Evolutionary conservation across 2,113 vertebrate genomes (phyloP).

Genomic region (Calyptommatus sinebrachiatus): DNA sequence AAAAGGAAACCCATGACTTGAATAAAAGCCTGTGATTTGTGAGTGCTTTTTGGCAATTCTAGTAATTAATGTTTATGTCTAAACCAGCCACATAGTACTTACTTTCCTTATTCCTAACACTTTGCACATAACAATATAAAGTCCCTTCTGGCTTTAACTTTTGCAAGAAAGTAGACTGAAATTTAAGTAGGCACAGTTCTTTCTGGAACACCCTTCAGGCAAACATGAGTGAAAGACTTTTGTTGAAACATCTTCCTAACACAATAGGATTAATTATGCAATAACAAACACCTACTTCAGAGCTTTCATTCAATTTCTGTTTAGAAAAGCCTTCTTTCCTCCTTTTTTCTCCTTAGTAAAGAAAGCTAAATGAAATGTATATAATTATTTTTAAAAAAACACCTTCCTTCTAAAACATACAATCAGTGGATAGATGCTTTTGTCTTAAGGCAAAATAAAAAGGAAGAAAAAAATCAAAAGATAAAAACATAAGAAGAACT

Average conservation of each 20-base stretch:
- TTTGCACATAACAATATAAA: neutral
- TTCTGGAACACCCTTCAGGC: neutral
- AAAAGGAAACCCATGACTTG: too few relatives aligned
- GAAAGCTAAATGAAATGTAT: constrained; percentile 18
- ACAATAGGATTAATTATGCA: constrained; percentile 32
- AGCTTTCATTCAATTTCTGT: constrained; percentile 1
- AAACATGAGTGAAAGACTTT: neutral
- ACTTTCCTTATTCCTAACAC: neutral
- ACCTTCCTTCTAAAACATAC: neutral
- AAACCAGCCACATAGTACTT: neutral
- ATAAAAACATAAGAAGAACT: too few relatives aligned
- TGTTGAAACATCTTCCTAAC: neutral
- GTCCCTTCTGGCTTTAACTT: neutral
- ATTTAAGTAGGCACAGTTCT: neutral
- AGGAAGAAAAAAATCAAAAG: neutral
- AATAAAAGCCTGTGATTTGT: neutral
- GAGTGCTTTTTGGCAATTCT: neutral
- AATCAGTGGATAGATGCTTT: neutral
- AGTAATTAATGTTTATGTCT: neutral
- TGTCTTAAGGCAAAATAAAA: neutral
- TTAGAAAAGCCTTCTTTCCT: neutral
- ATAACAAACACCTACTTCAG: constrained; percentile 2
- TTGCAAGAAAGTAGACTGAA: neutral
- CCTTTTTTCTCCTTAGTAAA: neutral
- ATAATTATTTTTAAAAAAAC: neutral